Evolutionary conservation across 2,888 invertebrate genomes (phyloP), one percentile per base, ranked within the genome.

Genomic region (Luperina nickerlii): DNA sequence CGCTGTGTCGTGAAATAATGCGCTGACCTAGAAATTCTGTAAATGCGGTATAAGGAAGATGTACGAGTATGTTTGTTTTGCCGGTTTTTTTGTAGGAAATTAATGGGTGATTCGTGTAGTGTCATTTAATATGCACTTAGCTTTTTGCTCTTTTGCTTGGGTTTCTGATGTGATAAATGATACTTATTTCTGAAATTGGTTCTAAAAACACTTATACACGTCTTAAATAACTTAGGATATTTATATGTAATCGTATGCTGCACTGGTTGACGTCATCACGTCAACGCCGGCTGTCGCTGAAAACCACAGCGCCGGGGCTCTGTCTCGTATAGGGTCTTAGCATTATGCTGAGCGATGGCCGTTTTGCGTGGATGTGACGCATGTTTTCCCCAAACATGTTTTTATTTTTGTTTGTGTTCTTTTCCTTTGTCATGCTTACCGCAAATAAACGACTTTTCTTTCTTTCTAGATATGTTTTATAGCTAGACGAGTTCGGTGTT

Each of bases 21-120:
- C 5, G 18, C 15, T 89, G 90, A 85, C 90, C 90, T 89, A 89
- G 78, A 83, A 73, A 72, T 70, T 69, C 45, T 75, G 70, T 78
- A n/a, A 67, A 54, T 15, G 38, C 24, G 68, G 42, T 66, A 80
- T 32, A 75, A 74, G 88, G 88, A 85, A 88, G 76, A 85, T 77
- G 54, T 74, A n/a, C n/a, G n/a, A n/a, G n/a, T n/a, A 8, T 68
- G 77, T 77, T 77, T 70, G 70, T 77, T 48, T 78, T 74, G 75
- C 68, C 68, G 69, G 67, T n/a, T 73, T 79, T 78, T 70, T 86
- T 88, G 27, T 83, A 54, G 15, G 18, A 84, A 83, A 82, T 62
- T 67, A 72, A 57, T 82, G 71, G 11, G 9, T 57, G 48, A 65
- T 62, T 66, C 45, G 18, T 45, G 48, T 71, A 13, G 68, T 74